Conservation (phyloP, 2,113 vertebrate genomes). For the Psittacara wagleri region DNA sequence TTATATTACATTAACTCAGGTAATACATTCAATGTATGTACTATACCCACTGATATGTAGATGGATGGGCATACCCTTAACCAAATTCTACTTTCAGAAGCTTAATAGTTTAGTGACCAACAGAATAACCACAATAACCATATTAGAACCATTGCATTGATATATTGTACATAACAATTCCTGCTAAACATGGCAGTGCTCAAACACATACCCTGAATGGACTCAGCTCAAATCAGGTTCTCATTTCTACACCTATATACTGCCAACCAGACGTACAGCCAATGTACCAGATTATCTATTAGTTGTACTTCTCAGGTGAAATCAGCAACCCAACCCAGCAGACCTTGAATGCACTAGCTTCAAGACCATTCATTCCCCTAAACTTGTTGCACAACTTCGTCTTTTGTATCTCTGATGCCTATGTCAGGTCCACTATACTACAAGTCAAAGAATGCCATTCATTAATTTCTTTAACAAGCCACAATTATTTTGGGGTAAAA, state of each 20-base stretch:
- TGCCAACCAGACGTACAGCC: accelerated
- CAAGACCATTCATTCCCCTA: neutral
- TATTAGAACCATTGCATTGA: neutral
- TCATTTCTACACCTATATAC: neutral
- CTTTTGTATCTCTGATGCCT: neutral
- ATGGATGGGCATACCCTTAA: neutral
- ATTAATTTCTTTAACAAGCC: neutral
- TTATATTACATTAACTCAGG: neutral
- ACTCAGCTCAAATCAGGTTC: neutral
- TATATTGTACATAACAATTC: neutral
- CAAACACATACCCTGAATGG: neutral
- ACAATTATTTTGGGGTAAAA: neutral
- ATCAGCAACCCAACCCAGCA: neutral
- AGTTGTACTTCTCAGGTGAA: neutral
- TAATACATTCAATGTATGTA: neutral
- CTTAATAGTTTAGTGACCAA: neutral
- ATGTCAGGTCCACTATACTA: neutral
- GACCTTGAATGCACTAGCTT: neutral
- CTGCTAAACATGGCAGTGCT: accelerated
- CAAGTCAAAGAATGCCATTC: neutral
- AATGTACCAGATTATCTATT: neutral
- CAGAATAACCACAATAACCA: neutral
- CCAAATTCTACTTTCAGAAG: neutral
- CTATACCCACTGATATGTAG: no score
- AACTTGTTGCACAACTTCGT: neutral